Evolutionary conservation across 2,888 invertebrate genomes (phyloP).

Genomic region (Melinaea menophilus): DNA sequence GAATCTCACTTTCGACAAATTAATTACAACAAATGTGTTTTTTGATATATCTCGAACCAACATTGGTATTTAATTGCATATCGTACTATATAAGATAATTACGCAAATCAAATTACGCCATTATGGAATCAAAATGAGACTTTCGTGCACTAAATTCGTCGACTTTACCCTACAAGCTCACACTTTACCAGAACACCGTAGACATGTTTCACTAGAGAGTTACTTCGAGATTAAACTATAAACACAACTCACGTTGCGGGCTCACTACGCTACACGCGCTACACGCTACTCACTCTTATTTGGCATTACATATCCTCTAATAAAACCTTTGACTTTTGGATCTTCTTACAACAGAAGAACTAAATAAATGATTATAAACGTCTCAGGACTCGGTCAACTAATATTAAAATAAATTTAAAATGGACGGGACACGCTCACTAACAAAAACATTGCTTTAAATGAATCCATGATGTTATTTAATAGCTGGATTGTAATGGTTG

Average conservation of each 20-base stretch:
- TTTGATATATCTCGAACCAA: slow-evolving; percentile 25
- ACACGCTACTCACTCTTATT: slow-evolving; percentile 45
- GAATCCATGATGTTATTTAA: slow-evolving; percentile 17
- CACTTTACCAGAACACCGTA: slow-evolving; percentile 54
- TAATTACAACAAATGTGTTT: slow-evolving; percentile 7
- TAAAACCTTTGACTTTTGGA: slow-evolving; percentile 22
- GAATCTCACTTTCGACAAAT: slow-evolving; percentile 11
- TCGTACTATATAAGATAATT: slow-evolving; percentile 9
- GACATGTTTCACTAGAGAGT: slow-evolving; percentile 50
- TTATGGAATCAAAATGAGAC: slow-evolving; percentile 28
- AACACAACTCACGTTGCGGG: slow-evolving; percentile 29
- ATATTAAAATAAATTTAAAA: slow-evolving; percentile 44
- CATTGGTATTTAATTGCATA: slow-evolving; percentile 23
- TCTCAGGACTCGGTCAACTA: slow-evolving; percentile 29
- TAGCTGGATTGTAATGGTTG: slow-evolving; percentile 11
- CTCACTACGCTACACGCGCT: slow-evolving; percentile 32
- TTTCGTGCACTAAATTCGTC: slow-evolving; percentile 32
- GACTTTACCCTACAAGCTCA: slow-evolving; percentile 67
- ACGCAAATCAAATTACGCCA: slow-evolving; percentile 19
- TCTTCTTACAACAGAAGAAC: slow-evolving; percentile 61
- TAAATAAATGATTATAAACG: slow-evolving; percentile 33
- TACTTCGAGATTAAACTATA: slow-evolving; percentile 40
- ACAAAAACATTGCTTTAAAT: slow-evolving; percentile 36
- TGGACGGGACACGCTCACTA: slow-evolving; percentile 75
- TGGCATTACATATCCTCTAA: slow-evolving; percentile 33